phyloP scores from a whole-genome alignment of 2,113 vertebrate genomes.

The Mystacornis crossleyi region DNA sequence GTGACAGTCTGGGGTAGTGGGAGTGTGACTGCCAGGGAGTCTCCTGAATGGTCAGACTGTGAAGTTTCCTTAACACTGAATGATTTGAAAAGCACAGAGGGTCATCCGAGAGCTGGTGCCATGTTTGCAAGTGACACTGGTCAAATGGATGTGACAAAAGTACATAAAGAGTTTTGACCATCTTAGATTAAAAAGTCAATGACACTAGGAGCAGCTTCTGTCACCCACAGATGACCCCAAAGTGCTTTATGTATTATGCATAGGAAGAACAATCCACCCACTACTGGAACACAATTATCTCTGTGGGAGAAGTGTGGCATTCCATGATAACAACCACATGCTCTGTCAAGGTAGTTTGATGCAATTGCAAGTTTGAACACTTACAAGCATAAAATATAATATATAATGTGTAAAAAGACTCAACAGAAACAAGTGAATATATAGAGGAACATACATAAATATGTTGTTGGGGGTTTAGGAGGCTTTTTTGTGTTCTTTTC shows the following conservation, averaged over 20 bases:
- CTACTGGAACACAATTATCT: neutral
- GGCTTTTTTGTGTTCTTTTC: too few relatives aligned
- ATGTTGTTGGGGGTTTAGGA: too few relatives aligned
- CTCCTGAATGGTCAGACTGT: fast-evolving
- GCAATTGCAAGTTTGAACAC: neutral
- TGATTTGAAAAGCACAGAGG: neutral
- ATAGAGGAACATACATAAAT: neutral
- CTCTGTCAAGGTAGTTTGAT: neutral
- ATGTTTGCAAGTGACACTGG: neutral
- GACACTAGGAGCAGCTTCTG: neutral
- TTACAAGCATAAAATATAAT: neutral
- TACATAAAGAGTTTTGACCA: neutral
- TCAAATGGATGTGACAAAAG: neutral
- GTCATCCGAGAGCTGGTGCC: neutral
- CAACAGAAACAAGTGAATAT: neutral
- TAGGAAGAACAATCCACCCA: neutral
- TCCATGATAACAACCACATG: neutral
- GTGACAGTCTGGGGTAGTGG: neutral
- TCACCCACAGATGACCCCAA: neutral
- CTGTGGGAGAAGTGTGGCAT: neutral
- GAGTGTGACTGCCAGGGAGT: neutral
- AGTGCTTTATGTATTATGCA: neutral
- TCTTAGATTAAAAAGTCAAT: neutral
- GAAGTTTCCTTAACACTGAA: neutral
- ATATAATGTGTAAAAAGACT: neutral